Evolutionary conservation across 1,140 invertebrate genomes (phyloP).

Genomic region (Atta texana): DNA sequence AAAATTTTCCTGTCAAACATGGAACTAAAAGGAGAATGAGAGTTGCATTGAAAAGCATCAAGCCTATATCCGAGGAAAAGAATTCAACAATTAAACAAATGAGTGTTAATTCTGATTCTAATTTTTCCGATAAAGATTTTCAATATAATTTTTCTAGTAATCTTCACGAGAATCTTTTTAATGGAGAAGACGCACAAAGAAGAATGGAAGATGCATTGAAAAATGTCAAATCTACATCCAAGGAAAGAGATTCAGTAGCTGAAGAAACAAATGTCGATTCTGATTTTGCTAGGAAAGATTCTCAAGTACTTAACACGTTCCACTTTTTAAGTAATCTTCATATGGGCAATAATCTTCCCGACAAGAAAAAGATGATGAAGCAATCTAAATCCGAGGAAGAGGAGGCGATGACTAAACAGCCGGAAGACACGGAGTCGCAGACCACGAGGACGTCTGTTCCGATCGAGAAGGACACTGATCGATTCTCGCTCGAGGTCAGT

Average conservation of each 20-base stretch:
- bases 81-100: background rate
- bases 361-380: background rate
- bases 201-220: background rate
- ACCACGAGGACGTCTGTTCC: constrained; percentile 22
- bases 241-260: background rate
- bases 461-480: constrained; percentile 52
- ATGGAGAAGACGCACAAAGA: background rate
- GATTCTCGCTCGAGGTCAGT: constrained; percentile 69
- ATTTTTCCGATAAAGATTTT: background rate
- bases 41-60: background rate
- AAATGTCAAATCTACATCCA: background rate
- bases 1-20: too few relatives aligned
- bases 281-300: background rate
- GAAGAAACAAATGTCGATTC: background rate
- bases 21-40: too few relatives aligned
- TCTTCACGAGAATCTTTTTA: background rate
- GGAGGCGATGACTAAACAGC: constrained; percentile 3
- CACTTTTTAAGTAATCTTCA: constrained; percentile 11
- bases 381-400: background rate
- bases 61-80: background rate
- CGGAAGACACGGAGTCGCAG: background rate
- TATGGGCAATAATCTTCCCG: background rate
- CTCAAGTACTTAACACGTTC: background rate
- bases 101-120: background rate
- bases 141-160: background rate